Base-by-base conservation (phyloP, 2,888 invertebrate species). In the Germaria angustata region DNA sequence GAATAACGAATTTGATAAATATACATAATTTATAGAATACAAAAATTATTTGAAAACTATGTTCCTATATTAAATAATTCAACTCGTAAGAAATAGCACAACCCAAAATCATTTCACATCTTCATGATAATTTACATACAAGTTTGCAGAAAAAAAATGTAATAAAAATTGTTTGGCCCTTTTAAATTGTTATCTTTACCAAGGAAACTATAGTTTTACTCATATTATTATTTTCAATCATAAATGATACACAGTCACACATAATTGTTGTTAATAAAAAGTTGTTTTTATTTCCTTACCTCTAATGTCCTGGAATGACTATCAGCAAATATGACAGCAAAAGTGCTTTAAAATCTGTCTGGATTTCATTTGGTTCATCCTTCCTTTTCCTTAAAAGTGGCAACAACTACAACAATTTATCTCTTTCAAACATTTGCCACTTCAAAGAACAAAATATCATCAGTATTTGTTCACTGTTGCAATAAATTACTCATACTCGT, bases 261-360 rank as follows among this genome's bases (percentile, higher is more conserved):
- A 36, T 36, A n/a, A 84, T 81, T 79, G 79, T 80, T 83, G 80
- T 73, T 77, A 71, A 81, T 82, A 81, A 84, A 84, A 83, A 69
- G 46, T 76, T 81, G n/a, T 71, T 69, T 55, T 2, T 34, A 15
- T 44, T 68, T 32, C 8, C 9, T 34, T 69, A 34, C 11, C 34
- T 28, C 49, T 36, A 22, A 39, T 11, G n/a, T 44, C 17, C 68
- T 84, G 68, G 57, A 20, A 24, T 68, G 49, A 85, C 84, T 87
- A 86, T 87, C 86, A 86, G 84, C 86, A 86, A 41, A 85, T 86
- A 84, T 87, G 88, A 88, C 88, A 88, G 88, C 88, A 88, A 86
- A 89, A 88, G 87, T 88, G 88, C 87, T 88, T 86, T 85, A 86
- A 88, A 88, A 88, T 89, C 88, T 87, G 87, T 87, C 87, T 86